These are phyloP conservation scores for Liopterus haemorrhoidalis DNA, from an alignment of 2,888 invertebrate genomes.

Conservation along the genomic window DNA sequence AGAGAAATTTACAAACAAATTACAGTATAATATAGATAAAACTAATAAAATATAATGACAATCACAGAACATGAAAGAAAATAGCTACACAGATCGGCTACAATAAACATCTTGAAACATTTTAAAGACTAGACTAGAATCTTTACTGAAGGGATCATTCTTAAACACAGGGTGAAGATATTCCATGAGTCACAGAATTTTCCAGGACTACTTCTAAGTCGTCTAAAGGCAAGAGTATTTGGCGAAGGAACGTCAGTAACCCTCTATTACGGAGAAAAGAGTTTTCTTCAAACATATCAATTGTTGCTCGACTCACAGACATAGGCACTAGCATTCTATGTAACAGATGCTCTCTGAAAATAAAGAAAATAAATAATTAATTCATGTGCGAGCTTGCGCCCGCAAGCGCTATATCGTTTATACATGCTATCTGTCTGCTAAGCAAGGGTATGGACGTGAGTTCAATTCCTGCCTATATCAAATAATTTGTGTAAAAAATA, in stretches of 20 bases:
- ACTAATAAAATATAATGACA: too few species aligned
- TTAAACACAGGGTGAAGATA: slow-evolving; percentile 42
- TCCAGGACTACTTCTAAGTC: slow-evolving; percentile 84
- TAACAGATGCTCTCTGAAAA: slow-evolving; percentile 79
- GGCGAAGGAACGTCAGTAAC: slow-evolving; percentile 79
- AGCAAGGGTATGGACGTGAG: too few species aligned
- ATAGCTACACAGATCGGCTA: too few species aligned
- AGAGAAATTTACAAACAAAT: too few species aligned
- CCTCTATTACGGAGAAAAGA: slow-evolving; percentile 87
- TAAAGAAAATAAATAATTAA: slow-evolving; percentile 16
- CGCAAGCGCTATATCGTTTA: too few species aligned
- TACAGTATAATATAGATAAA: too few species aligned
- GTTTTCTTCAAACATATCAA: slow-evolving; percentile 93
- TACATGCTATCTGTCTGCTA: too few species aligned
- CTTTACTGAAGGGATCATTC: slow-evolving; percentile 10
- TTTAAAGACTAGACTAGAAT: slow-evolving; percentile 19
- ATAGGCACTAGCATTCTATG: slow-evolving; percentile 89
- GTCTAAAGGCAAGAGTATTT: slow-evolving; percentile 84
- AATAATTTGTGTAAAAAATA: too few species aligned
- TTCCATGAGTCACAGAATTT: slow-evolving; percentile 72
- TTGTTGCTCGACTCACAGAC: slow-evolving; percentile 80
- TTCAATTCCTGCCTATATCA: too few species aligned
- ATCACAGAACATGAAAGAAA: too few species aligned
- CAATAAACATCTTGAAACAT: too few species aligned
- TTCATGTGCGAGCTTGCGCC: slow-evolving; percentile 9